Percentiles rank a stretch among this genome's conserved stretches.
phyloP scores from a whole-genome alignment of 2,113 vertebrate genomes.

The Antigone vipio region DNA sequence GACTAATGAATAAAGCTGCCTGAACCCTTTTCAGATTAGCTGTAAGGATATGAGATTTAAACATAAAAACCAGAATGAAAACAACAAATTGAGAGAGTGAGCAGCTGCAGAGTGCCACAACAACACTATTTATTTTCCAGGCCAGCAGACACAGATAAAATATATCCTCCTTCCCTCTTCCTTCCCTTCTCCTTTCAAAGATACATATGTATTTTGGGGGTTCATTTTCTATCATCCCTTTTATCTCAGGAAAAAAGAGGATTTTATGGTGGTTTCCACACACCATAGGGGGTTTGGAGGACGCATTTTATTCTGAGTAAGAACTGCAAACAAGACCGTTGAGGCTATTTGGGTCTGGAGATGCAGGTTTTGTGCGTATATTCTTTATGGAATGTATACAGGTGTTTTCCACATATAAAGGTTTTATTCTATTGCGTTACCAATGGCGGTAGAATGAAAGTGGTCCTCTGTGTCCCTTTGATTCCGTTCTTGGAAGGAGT shows the following conservation, averaged over 20 bases:
- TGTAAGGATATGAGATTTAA: conserved; percentile 36
- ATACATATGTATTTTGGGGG: neutral
- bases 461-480: neutral
- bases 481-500: neutral
- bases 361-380: neutral
- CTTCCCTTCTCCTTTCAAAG: neutral
- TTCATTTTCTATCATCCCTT: neutral
- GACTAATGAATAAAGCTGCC: conserved; percentile 7
- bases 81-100: neutral
- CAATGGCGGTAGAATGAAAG: neutral
- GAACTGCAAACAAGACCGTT: neutral
- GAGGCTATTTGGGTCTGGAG: neutral
- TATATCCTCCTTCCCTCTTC: neutral
- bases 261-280: neutral
- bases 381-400: neutral
- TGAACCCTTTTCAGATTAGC: neutral
- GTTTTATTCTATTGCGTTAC: neutral
- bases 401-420: neutral
- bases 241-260: neutral
- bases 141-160: conserved; percentile 11
- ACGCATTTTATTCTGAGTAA: neutral
- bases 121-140: conserved; percentile 33
- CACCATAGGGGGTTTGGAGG: neutral
- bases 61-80: conserved; percentile 12
- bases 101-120: conserved; percentile 45